Evolutionary conservation across 2,797 vertebrate species (phyloP).

Genomic region (Lagocephalus sceleratus): DNA sequence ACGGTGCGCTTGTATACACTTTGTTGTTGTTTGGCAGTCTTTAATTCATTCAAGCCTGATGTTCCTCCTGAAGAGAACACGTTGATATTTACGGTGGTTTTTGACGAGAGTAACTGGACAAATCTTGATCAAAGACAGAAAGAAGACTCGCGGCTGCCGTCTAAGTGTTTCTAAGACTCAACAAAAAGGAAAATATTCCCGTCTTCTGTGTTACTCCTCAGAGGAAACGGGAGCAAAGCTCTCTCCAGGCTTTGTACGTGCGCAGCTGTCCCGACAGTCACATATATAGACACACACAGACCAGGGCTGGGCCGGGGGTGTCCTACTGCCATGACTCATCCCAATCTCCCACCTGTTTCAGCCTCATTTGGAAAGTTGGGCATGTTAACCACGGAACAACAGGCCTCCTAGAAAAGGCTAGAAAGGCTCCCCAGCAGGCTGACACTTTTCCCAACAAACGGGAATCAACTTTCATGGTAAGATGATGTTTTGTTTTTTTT

Average conservation of each 20-base stretch:
- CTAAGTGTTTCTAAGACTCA: background rate
- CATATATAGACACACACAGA: constrained; percentile 20
- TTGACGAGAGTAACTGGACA: too few species aligned
- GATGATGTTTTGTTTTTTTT: constrained; percentile 10
- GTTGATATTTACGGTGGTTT: too few species aligned
- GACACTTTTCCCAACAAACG: constrained; percentile 2
- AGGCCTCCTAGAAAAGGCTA: constrained; percentile 3
- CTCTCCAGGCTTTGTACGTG: constrained; percentile 34
- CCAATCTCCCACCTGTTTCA: constrained; percentile 63
- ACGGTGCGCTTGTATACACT: too few species aligned
- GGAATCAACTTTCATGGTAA: constrained; percentile 30
- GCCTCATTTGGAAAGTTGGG: constrained; percentile 48
- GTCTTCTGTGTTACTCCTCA: constrained; percentile 11
- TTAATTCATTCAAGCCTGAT: too few species aligned
- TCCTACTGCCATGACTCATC: constrained; percentile 43
- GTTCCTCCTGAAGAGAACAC: too few species aligned
- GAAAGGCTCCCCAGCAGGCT: constrained; percentile 6
- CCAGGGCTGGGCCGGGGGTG: constrained; percentile 24
- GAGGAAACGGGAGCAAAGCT: background rate
- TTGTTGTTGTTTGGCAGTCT: too few species aligned
- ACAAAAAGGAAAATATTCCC: constrained; percentile 3
- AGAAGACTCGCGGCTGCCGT: too few species aligned
- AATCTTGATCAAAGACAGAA: too few species aligned
- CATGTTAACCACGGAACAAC: constrained; percentile 22
- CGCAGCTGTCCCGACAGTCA: constrained; percentile 71